A percentile compares a stretch with the other conserved stretches of the same genome.
Evolutionary conservation across 1,140 invertebrate species (phyloP).

Genomic region (Drosophila teissieri): DNA sequence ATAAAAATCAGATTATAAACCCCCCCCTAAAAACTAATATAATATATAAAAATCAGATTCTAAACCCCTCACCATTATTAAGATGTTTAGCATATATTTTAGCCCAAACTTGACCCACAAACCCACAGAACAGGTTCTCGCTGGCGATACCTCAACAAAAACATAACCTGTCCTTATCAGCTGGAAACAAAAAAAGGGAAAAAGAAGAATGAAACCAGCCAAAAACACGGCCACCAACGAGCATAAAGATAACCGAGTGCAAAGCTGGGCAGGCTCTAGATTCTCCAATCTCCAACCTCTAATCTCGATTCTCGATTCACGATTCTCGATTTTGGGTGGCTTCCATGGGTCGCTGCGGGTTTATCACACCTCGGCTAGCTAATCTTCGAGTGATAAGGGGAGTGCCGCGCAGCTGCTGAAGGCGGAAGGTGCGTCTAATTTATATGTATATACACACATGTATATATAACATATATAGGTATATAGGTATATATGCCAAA

Average conservation of each 20-base stretch:
- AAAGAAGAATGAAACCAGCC: not conserved
- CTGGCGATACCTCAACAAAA: not conserved
- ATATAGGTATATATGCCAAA: not conserved
- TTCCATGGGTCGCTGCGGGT: slow-evolving; percentile 22
- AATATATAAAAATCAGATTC: not conserved
- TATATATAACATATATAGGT: not conserved
- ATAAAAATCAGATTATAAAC: not conserved
- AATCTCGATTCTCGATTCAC: not conserved
- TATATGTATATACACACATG: slow-evolving; percentile 15
- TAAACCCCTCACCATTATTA: not conserved
- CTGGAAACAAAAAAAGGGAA: not conserved
- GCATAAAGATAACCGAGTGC: slow-evolving; percentile 38
- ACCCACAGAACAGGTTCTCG: slow-evolving; percentile 21
- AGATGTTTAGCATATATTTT: slow-evolving; percentile 30
- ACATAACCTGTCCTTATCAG: slow-evolving; percentile 25
- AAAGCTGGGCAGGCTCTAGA: slow-evolving; percentile 3
- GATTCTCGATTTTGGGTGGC: not conserved
- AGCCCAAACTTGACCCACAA: slow-evolving; percentile 31
- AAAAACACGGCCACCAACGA: slow-evolving; percentile 6
- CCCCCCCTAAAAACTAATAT: too few species aligned
- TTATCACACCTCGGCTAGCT: slow-evolving; percentile 24
- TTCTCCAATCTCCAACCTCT: slow-evolving; percentile 2
- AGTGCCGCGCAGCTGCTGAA: slow-evolving; percentile 24
- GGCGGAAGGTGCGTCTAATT: slow-evolving; percentile 52
- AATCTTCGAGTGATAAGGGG: slow-evolving; percentile 50